phyloP scores from a whole-genome alignment of 2,797 vertebrate genomes.

The Avahi laniger region DNA sequence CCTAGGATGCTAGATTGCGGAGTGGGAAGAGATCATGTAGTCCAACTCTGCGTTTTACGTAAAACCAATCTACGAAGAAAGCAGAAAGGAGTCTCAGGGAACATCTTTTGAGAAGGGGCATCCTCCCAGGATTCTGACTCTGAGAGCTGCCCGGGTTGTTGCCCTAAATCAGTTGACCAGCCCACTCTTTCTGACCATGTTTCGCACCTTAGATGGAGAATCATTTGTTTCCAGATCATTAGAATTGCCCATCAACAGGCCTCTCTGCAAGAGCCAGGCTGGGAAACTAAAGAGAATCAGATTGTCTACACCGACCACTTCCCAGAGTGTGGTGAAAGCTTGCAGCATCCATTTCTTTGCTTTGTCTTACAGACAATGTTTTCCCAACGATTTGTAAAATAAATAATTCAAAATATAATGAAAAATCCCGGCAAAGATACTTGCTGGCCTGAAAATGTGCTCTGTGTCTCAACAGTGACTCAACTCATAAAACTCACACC shows the following conservation, averaged over 20 bases:
- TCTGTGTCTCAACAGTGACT: background rate
- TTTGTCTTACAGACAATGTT: background rate
- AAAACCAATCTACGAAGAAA: background rate
- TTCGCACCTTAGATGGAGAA: background rate
- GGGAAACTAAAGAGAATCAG: background rate
- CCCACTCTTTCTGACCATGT: background rate
- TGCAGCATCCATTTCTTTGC: background rate
- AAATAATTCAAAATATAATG: constrained; percentile 69
- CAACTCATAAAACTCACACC: background rate
- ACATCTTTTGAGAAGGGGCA: background rate
- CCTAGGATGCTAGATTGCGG: background rate
- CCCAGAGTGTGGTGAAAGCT: background rate
- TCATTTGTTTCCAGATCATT: background rate
- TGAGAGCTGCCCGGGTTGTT: background rate
- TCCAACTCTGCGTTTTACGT: background rate
- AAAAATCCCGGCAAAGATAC: background rate
- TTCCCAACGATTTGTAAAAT: constrained; percentile 38
- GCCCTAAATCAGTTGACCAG: background rate
- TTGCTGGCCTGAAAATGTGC: background rate
- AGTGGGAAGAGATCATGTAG: background rate
- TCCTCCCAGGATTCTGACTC: background rate
- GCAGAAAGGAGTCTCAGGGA: background rate
- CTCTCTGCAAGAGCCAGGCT: background rate
- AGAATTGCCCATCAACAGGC: background rate
- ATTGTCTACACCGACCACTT: background rate